Evolutionary conservation across 2,797 vertebrate species (phyloP), one percentile per base, ranked within the genome.

Genomic region (Taeniopygia guttata): DNA sequence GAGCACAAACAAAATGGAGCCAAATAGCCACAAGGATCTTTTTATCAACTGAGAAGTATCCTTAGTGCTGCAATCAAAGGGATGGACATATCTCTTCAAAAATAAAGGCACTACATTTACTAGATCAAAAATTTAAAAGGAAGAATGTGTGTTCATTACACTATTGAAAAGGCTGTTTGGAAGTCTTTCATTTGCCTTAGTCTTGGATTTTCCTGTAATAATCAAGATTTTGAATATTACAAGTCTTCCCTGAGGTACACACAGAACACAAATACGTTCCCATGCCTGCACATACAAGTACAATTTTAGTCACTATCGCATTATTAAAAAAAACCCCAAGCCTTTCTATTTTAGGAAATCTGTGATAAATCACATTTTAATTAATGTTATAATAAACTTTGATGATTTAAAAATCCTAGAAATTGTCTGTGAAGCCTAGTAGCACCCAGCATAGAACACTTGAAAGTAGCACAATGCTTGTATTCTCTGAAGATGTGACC

Each of bases 381-480:
- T 85, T 78, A 74, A 54, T 16, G 66, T 63, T 5, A 10, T 42
- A 14, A 48, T 80, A 51, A 72, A 83, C 16, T 12, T n/a, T 27
- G 42, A 70, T 20, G 40, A 38, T 29, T 8, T 10, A 64, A 66
- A 77, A 2, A n/a, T 19, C 27, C 78, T 72, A 60, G 19, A 77
- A 77, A 16, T 4, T 4, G 11, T 19, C 40, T 27, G 1, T 27
- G 36, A 80, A 85, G 25, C 7, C 19, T 4, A 1, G 5, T 11
- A 66, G 7, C 18, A n/a, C 66, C 10, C 30, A 38, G 20, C 23
- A 40, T 0, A 34, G 36, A 30, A 48, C 6, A 16, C 29, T 27
- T 29, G 32, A 36, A 67, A 45, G 20, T 4, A 48, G 18, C 1
- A 11, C 17, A 54, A n/a, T 0, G 0, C 3, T 72, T 17, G 5